phyloP scores from a whole-genome alignment of 2,113 vertebrate genomes.

The Peromyscus leucopus region DNA sequence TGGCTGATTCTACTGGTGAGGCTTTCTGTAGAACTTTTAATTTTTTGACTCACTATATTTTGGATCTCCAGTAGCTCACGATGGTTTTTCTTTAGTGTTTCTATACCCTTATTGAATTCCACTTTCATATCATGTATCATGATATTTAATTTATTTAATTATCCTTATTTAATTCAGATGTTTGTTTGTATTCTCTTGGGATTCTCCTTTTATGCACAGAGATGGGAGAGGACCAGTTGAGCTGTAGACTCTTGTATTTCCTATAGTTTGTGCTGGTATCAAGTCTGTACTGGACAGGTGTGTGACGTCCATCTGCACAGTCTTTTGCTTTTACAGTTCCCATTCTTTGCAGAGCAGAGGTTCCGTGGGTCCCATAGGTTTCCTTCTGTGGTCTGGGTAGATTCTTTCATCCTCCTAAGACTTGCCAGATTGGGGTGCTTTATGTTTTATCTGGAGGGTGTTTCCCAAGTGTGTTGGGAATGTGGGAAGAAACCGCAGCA shows the following conservation, averaged over 20 bases:
- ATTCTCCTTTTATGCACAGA: neutral
- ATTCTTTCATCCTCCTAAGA: too few species aligned
- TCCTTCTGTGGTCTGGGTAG: neutral
- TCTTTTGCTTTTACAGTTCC: neutral
- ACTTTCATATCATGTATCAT: neutral
- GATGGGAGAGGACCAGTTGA: neutral
- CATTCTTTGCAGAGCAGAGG: neutral
- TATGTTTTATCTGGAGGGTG: neutral
- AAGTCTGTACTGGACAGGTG: neutral
- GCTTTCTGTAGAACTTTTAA: neutral
- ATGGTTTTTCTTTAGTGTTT: neutral
- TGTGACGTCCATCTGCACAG: neutral
- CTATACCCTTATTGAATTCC: neutral
- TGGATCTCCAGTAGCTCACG: neutral
- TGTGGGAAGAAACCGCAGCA: neutral
- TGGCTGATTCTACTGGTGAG: neutral
- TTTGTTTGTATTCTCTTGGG: neutral
- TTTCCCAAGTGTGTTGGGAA: neutral
- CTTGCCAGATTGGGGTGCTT: neutral
- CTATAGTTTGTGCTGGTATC: neutral
- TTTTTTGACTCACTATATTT: neutral
- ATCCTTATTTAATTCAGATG: neutral
- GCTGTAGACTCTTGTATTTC: neutral
- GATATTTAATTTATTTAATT: too few species aligned
- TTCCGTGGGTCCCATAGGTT: neutral